Percentiles rank a stretch among this genome's conserved stretches.
Conservation (phyloP, 2,797 vertebrate genomes). For the Cetoscarus ocellatus region DNA sequence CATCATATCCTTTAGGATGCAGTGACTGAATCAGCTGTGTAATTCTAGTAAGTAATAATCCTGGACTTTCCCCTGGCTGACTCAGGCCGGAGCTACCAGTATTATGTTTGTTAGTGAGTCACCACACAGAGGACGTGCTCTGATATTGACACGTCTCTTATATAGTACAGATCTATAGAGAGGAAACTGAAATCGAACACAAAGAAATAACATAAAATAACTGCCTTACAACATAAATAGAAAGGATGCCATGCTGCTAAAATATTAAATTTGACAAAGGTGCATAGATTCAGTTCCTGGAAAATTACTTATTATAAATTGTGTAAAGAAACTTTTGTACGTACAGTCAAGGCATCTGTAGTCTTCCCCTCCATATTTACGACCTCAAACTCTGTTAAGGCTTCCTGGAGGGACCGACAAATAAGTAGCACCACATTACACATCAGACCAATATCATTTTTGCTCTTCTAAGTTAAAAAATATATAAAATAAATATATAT, state of each 20-base stretch:
- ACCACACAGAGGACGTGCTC: slow-evolving; percentile 53
- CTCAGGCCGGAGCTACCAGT: slow-evolving; percentile 76
- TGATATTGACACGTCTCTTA: slow-evolving; percentile 33
- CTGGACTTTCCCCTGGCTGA: slow-evolving; percentile 84
- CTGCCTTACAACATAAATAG: neutral
- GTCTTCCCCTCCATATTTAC: slow-evolving; percentile 84
- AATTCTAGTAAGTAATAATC: slow-evolving; percentile 75
- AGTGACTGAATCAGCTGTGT: slow-evolving; percentile 61
- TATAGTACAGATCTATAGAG: slow-evolving; percentile 53
- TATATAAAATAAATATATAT: too few species aligned
- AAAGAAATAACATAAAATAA: slow-evolving; percentile 13
- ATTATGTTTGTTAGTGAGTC: slow-evolving; percentile 75
- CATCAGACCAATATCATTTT: too few species aligned
- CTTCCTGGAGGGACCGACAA: slow-evolving; percentile 79
- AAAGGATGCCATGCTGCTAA: neutral
- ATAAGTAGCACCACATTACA: neutral
- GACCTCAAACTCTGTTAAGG: slow-evolving; percentile 91
- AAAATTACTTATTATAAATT: neutral
- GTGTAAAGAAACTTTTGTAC: slow-evolving; percentile 44
- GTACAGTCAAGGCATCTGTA: slow-evolving; percentile 80
- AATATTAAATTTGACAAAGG: neutral
- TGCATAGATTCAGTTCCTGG: neutral
- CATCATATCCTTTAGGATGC: slow-evolving; percentile 53
- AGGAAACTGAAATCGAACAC: slow-evolving; percentile 30
- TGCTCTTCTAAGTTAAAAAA: too few species aligned